A percentile compares a stretch with the other conserved stretches of the same genome.
Conservation (phyloP, 2,113 vertebrate genomes). For the Grantiella picta region DNA sequence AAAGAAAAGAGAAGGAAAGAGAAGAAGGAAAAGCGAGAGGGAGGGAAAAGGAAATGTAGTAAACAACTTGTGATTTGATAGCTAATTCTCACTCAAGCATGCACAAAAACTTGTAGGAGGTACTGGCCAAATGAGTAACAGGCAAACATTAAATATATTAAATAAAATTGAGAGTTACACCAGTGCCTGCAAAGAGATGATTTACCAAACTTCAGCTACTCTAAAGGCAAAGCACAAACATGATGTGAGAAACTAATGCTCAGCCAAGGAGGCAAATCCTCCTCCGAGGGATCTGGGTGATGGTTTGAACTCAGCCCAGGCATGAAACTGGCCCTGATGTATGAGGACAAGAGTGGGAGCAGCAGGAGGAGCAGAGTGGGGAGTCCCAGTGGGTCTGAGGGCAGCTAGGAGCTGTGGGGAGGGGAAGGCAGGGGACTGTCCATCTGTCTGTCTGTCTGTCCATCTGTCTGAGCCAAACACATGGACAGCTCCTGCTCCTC, state of each 20-base stretch:
- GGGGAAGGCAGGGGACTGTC: not conserved
- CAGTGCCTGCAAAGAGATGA: not conserved
- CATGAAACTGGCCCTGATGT: not conserved
- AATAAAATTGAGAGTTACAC: not conserved
- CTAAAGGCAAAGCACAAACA: not conserved
- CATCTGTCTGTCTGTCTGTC: not conserved
- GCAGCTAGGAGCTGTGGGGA: not conserved
- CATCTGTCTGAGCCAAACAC: not conserved
- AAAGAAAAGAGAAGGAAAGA: not conserved
- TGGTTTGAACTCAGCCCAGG: not conserved
- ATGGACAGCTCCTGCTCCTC: not conserved
- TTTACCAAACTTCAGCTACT: not conserved
- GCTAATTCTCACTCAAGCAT: not conserved
- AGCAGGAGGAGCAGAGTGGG: not conserved
- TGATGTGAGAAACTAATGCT: rapidly evolving
- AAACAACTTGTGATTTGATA: not conserved
- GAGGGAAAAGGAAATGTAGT: not conserved
- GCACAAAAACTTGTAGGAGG: not conserved
- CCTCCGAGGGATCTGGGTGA: not conserved
- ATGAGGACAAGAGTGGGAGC: not conserved
- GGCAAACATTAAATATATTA: not conserved
- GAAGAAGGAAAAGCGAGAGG: not conserved
- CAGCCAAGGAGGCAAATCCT: not conserved
- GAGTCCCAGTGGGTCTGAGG: not conserved
- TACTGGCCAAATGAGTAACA: not conserved